Percentiles rank a stretch among this genome's conserved stretches.
Evolutionary conservation across 2,888 invertebrate genomes (phyloP).

Genomic region (Meta bourneti): DNA sequence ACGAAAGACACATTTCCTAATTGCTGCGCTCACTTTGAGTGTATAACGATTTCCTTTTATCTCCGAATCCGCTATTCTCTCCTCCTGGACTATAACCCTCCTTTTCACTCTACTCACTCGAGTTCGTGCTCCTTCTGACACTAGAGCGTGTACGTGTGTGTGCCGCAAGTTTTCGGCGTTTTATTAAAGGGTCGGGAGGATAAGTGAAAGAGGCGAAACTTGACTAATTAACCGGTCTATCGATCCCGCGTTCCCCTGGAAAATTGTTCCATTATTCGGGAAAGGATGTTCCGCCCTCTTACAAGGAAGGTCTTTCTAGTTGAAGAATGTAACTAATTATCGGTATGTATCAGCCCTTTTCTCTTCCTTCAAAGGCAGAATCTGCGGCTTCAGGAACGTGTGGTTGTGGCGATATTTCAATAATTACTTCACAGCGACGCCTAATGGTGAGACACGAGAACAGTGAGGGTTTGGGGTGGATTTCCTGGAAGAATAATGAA

Average conservation of each 20-base stretch:
- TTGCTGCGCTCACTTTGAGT: no score
- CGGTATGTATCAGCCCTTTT: conserved; percentile 3
- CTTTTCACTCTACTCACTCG: no score
- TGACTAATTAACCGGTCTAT: conserved; percentile 32
- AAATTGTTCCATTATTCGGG: background rate
- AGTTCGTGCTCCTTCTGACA: no score
- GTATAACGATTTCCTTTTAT: no score
- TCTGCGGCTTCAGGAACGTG: background rate
- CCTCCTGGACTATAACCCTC: no score
- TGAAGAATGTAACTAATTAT: conserved; percentile 22
- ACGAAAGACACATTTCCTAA: no score
- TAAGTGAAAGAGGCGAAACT: conserved; percentile 31
- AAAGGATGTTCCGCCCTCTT: background rate
- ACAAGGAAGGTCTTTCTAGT: background rate
- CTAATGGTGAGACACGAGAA: background rate
- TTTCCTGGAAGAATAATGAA: no score
- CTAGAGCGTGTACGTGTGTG: background rate
- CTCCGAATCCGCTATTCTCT: no score
- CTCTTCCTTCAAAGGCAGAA: background rate
- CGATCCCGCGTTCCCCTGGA: background rate
- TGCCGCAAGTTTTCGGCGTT: background rate
- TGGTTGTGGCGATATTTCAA: background rate
- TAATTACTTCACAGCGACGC: background rate
- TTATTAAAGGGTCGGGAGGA: background rate
- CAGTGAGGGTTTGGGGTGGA: no score